Percentiles rank a stretch among this genome's conserved stretches.
Conservation (phyloP, 2,113 vertebrate species). For the Prunella fulvescens region DNA sequence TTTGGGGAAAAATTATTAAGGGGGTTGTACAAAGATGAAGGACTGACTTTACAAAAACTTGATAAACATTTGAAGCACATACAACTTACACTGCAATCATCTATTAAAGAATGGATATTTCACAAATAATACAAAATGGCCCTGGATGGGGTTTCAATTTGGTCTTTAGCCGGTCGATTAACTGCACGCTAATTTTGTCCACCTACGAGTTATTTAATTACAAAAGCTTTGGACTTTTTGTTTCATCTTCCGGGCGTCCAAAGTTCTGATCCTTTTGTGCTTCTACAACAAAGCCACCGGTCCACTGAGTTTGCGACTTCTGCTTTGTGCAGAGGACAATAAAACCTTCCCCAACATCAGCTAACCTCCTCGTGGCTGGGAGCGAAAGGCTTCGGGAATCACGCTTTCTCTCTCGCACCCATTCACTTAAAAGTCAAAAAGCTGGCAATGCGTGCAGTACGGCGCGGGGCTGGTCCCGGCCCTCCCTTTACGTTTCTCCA, state of each 20-base stretch:
- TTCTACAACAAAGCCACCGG: slow-evolving; percentile 30
- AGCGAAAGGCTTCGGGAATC: background rate
- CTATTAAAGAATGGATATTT: background rate
- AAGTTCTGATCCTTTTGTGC: slow-evolving; percentile 28
- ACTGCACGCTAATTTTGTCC: background rate
- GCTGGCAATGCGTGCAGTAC: background rate
- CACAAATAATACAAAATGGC: background rate
- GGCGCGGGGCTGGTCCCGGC: background rate
- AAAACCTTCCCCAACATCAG: background rate
- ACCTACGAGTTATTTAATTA: background rate
- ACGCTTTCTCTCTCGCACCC: background rate
- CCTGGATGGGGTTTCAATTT: background rate
- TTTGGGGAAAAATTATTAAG: slow-evolving; percentile 1
- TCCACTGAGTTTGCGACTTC: slow-evolving; percentile 15
- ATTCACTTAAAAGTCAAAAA: background rate
- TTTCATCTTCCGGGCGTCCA: background rate
- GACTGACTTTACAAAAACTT: slow-evolving; percentile 42
- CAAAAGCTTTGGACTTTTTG: background rate
- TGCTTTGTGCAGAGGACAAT: slow-evolving; percentile 43
- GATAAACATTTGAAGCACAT: background rate
- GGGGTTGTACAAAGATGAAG: slow-evolving; percentile 30
- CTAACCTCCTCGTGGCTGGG: slow-evolving; percentile 29
- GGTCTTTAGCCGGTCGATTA: background rate
- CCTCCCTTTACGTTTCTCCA: background rate
- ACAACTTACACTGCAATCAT: background rate